Conservation (phyloP, 2,113 vertebrate species). For the Empidonax alnorum region DNA sequence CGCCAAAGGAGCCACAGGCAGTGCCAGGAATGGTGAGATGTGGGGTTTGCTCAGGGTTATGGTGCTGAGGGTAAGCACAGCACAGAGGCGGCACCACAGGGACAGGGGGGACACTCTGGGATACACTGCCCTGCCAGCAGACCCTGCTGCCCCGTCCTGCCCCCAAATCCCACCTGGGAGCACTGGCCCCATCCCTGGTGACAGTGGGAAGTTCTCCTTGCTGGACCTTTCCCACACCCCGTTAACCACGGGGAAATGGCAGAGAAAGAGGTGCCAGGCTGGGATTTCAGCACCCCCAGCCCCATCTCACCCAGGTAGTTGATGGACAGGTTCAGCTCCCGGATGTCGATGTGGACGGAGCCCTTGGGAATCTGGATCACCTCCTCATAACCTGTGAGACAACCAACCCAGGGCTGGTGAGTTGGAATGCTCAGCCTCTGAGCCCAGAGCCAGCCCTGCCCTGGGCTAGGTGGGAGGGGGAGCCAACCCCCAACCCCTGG, state of each 20-base stretch:
- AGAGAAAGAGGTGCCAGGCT: not conserved
- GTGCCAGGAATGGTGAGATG: fast-evolving
- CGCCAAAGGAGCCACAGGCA: not conserved
- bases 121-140: not conserved
- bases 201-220: not conserved
- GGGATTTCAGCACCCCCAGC: not conserved
- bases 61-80: not conserved
- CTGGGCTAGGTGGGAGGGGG: not conserved
- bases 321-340: constrained; percentile 93
- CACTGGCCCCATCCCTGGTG: not conserved
- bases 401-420: not conserved
- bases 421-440: fast-evolving
- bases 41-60: not conserved
- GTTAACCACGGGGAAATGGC: not conserved
- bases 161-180: not conserved
- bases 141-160: not conserved
- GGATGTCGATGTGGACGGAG: constrained; percentile 94
- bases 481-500: too few species aligned
- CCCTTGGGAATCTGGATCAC: constrained; percentile 96
- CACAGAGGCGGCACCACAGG: not conserved
- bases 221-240: not conserved
- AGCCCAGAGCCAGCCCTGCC: not conserved
- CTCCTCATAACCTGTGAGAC: constrained; percentile 89
- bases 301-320: constrained; percentile 91
- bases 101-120: not conserved